Evolutionary conservation across 2,797 vertebrate genomes (phyloP).

Genomic region (Delichon dasypus): DNA sequence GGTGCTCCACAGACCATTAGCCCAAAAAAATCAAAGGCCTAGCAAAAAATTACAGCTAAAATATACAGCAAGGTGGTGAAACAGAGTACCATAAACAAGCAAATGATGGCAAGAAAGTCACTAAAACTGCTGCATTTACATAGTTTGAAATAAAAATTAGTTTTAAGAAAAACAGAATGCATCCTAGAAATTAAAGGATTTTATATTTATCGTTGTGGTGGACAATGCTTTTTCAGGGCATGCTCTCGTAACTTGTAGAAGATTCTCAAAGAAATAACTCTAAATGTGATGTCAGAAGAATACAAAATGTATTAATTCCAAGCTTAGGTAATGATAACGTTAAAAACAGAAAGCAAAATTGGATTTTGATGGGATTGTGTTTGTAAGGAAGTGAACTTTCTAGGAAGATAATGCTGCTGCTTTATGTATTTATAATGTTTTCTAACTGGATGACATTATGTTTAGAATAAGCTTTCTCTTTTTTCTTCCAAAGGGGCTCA

Average conservation of each 20-base stretch:
- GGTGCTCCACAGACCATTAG: background rate
- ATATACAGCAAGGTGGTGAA: background rate
- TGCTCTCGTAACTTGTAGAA: background rate
- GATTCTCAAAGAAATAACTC: background rate
- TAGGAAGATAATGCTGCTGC: background rate
- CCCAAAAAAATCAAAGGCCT: background rate
- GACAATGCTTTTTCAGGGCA: background rate
- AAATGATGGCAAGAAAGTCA: background rate
- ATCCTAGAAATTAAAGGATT: background rate
- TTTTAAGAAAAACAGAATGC: background rate
- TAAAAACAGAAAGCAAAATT: background rate
- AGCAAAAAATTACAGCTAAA: background rate
- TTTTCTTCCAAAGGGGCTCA: background rate
- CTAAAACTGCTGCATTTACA: background rate
- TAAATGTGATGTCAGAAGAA: background rate
- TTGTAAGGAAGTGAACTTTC: background rate
- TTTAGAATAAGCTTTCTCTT: background rate
- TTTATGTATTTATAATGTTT: constrained; percentile 27
- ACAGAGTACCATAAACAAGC: background rate
- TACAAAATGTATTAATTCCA: background rate
- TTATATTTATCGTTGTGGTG: background rate
- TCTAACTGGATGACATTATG: background rate
- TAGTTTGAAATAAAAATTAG: background rate
- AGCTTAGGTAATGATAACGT: background rate
- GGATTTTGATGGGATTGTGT: background rate